These are phyloP conservation scores for Drosophila parvula DNA, from an alignment of 1,140 invertebrate species.

Conservation along the genomic window DNA sequence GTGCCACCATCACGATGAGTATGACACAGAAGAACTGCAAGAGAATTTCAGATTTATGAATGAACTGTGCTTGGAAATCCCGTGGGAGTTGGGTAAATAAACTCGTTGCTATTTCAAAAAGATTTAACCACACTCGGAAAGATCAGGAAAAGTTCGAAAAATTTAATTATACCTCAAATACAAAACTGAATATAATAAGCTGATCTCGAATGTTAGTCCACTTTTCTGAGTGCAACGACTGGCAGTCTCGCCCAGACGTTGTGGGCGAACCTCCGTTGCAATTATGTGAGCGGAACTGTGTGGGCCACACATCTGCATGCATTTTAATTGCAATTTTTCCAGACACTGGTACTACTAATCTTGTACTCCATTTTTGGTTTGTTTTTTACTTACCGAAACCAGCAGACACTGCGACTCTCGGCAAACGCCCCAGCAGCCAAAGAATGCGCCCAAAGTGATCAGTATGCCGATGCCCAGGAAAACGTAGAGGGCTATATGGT, in stretches of 20 bases:
- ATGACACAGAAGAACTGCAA: slow-evolving; percentile 90
- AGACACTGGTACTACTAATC: slow-evolving; percentile 9
- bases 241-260: slow-evolving; percentile 10
- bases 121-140: slow-evolving; percentile 6
- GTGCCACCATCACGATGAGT: slow-evolving; percentile 90
- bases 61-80: slow-evolving; percentile 16
- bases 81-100: slow-evolving; percentile 38
- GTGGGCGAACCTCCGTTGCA: slow-evolving; percentile 34
- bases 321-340: slow-evolving; percentile 45
- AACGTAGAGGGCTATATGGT: slow-evolving; percentile 89
- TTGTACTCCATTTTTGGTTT: slow-evolving; percentile 16
- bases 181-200: not conserved
- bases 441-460: slow-evolving; percentile 93
- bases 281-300: slow-evolving; percentile 29
- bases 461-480: slow-evolving; percentile 90
- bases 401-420: slow-evolving; percentile 95
- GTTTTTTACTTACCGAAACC: slow-evolving; percentile 87
- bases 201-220: no score
- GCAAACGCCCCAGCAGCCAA: slow-evolving; percentile 96
- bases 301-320: slow-evolving; percentile 27
- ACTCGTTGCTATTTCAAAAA: slow-evolving; percentile 22
- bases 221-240: slow-evolving; percentile 10
- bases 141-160: no score
- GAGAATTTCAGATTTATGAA: slow-evolving; percentile 66
- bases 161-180: not conserved